Evolutionary conservation across 2,888 invertebrate genomes (phyloP), one percentile per base, ranked within the genome.

Genomic region (Chalcis sispes): DNA sequence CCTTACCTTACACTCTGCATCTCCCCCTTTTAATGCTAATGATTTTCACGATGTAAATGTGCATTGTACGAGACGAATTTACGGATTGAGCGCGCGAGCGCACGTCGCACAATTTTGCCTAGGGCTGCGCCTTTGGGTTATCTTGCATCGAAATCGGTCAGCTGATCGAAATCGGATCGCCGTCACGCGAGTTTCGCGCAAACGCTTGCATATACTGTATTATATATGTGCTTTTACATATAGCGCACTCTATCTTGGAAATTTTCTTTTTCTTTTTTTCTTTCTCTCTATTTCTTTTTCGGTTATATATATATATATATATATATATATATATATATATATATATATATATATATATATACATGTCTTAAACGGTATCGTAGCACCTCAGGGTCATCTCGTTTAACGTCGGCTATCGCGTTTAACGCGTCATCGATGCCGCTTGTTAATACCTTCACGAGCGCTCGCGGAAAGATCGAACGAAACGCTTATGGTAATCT

Each of bases 301-400:
- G n/a, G n/a, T n/a, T n/a, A n/a, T n/a, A n/a, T n/a, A n/a, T n/a
- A n/a, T n/a, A n/a, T n/a, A n/a, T n/a, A n/a, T n/a, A n/a, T n/a
- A n/a, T n/a, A n/a, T n/a, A n/a, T n/a, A n/a, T n/a, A n/a, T n/a
- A n/a, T 36, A 36, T 36, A 36, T 10, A 36, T 10, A 4, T 36
- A 36, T 36, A 36, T 36, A 36, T 36, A 36, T 4, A 10, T 36
- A 36, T 36, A 36, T 10, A 10, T 7, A 36, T 4, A 36, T 36
- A 4, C 5, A 36, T 36, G 36, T 36, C 5, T 7, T 7, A 36
- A 46, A 46, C 50, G 50, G 20, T 3, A 20, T 7, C 5, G 36
- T 59, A 54, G 46, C 32, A 72, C 46, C 62, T 72, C 71, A 72
- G 71, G 71, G 71, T 72, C 71, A 64, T 72, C 42, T 29, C 54